Evolutionary conservation across 2,888 invertebrate species (phyloP).

Genomic region (Archips crataeganus): DNA sequence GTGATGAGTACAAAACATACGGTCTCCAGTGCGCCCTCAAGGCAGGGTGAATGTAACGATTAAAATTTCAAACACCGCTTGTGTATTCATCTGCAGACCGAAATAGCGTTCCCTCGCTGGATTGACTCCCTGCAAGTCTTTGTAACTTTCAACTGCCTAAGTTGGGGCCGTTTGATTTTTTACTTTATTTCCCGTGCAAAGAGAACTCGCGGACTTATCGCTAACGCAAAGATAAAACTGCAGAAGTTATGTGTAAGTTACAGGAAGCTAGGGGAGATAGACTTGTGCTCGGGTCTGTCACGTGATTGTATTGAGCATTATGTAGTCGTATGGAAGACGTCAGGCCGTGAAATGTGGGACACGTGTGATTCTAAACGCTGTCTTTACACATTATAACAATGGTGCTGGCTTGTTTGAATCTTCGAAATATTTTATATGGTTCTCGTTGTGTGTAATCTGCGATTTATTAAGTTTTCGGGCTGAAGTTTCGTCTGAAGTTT

Average conservation of each 20-base stretch:
- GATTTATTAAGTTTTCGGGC: no score
- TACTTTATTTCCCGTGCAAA: constrained; percentile 57
- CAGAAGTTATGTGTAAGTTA: constrained; percentile 68
- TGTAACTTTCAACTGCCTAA: constrained; percentile 50
- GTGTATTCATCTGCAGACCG: constrained; percentile 74
- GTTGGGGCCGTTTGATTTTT: constrained; percentile 56
- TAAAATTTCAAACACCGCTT: constrained; percentile 84
- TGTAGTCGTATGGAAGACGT: constrained; percentile 63
- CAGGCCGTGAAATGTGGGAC: constrained; percentile 63
- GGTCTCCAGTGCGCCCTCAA: constrained; percentile 74
- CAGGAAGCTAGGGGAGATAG: constrained; percentile 81
- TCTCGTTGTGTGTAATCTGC: no score
- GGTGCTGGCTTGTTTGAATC: no score
- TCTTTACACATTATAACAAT: not conserved
- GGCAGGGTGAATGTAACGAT: constrained; percentile 83
- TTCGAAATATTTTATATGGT: no score
- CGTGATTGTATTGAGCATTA: constrained; percentile 72
- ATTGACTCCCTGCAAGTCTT: constrained; percentile 67
- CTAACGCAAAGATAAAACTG: constrained; percentile 55
- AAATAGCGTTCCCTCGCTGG: constrained; percentile 77
- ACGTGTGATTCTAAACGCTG: constrained; percentile 51
- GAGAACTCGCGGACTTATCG: constrained; percentile 49
- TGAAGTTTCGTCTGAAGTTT: no score
- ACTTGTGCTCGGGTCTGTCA: constrained; percentile 66
- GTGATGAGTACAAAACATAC: constrained; percentile 62